Evolutionary conservation across 2,113 vertebrate species (phyloP), one percentile per base, ranked within the genome.

Genomic region (Brachyhypopomus occidentalis): DNA sequence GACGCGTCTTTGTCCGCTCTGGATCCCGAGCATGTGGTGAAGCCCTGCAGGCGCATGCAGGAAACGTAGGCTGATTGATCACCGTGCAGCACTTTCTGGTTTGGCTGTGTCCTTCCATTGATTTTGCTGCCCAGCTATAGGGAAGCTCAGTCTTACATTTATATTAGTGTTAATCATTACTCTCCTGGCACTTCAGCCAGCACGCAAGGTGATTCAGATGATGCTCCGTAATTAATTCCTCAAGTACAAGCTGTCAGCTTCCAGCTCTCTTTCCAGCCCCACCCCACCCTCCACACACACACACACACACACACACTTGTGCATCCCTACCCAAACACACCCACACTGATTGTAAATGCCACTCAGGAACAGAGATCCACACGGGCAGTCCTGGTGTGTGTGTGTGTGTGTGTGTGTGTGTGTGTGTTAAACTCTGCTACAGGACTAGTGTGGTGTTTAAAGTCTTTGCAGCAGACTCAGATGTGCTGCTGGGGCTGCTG

Each of bases 51-150:
- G 83, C 89, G 86, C 88, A 92, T 91, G 90, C 88, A 86, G 88
- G 89, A 90, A 91, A 92, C 89, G 80, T 91, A 88, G 85, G 87
- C 86, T 88, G 88, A 92, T 92, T 90, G 91, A 93, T 93, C 88
- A 87, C 88, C 87, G 87, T 91, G 91, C 91, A 87, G 88, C 86
- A 89, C 81, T 89, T 90, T 91, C 90, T 87, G 88, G 89, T 88
- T 87, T 79, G 84, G 84, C 71, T 12, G 62, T 72, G 86, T 78
- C 87, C 86, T 78, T 60, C 7, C 55, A 92, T 94, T 75, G 87
- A 93, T 92, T 88, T 75, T 27, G 81, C 84, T 69, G 86, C 52
- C 16, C 60, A 70, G 83, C 87, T 90, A 83, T 80, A 84, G 85
- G 83, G 90, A 67, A 85, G 81, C 86, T 86, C 84, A 85, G 83